These are phyloP conservation scores for Perodicticus potto DNA, from an alignment of 2,797 vertebrate species.

Conservation along the genomic window DNA sequence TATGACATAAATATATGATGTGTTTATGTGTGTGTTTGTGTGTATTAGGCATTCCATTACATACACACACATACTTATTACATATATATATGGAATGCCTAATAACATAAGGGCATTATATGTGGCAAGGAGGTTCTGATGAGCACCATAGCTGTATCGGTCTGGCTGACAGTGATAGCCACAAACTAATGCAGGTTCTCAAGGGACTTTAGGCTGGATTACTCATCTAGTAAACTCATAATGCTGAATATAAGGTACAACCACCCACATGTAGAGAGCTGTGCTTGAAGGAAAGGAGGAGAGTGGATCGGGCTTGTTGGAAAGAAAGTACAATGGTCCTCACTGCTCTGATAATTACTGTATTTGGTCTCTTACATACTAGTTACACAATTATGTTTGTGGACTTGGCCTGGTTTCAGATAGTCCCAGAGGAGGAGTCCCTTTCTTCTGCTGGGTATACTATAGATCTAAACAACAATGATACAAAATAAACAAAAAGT, in stretches of 20 bases:
- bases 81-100: neutral
- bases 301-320: neutral
- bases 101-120: neutral
- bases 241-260: neutral
- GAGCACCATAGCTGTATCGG: neutral
- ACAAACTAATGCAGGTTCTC: neutral
- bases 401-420: slow-evolving; percentile 24
- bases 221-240: neutral
- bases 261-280: neutral
- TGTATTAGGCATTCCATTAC: neutral
- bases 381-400: neutral
- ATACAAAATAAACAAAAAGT: slow-evolving; percentile 3
- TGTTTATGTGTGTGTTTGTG: neutral
- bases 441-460: slow-evolving; percentile 23
- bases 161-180: neutral
- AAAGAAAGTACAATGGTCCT: neutral
- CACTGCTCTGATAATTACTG: neutral
- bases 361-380: neutral
- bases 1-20: too few relatives aligned
- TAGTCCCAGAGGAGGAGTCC: neutral
- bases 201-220: neutral
- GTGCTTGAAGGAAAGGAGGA: neutral
- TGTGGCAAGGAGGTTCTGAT: neutral
- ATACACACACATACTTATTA: too few relatives aligned
- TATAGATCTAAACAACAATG: slow-evolving; percentile 38